Base-by-base conservation (phyloP, 2,113 vertebrate species). In the Parus major region DNA sequence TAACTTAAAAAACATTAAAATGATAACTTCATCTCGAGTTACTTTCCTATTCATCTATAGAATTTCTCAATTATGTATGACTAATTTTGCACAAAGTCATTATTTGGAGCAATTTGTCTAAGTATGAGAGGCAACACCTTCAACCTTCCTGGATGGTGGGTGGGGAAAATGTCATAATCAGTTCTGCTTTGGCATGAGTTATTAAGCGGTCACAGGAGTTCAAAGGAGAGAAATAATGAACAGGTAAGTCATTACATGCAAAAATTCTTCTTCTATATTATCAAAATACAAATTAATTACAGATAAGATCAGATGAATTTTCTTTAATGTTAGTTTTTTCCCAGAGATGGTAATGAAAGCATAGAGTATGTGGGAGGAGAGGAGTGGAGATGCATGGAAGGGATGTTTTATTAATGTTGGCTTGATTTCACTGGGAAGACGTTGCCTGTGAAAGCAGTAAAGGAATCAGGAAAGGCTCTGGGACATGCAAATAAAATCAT, bases 61-160 rank as follows among this genome's bases (percentile, higher is more conserved):
- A 97, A 96, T 96, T 98, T 98, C 97, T 98, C 97, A 98, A 98
- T 98, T 98, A 98, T 97, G 97, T 98, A 97, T 98, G 98, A 98
- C 98, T 98, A 98, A 98, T 98, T 98, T 98, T 92, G 93, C 98
- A 98, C 98, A 98, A 98, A 98, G 97, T 98, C 97, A 98, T 98
- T 98, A 98, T 98, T 98, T 97, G 95, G 95, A 98, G 98, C 97
- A 98, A 98, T 98, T 98, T 98, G 98, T 98, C 98, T 98, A 97
- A 86, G 80, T 96, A 97, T 93, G 97, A 98, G 96, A 97, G 97
- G 97, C 97, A 98, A 98, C 97, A 98, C 98, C 98, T 98, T 97
- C 95, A 88, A 81, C 96, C 97, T 97, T 97, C 97, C 96, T 97
- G 95, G 96, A 97, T 96, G 92, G 97, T 97, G 95, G 96, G 98